phyloP scores from a whole-genome alignment of 2,113 vertebrate genomes.

The Collichthys lucidus region DNA sequence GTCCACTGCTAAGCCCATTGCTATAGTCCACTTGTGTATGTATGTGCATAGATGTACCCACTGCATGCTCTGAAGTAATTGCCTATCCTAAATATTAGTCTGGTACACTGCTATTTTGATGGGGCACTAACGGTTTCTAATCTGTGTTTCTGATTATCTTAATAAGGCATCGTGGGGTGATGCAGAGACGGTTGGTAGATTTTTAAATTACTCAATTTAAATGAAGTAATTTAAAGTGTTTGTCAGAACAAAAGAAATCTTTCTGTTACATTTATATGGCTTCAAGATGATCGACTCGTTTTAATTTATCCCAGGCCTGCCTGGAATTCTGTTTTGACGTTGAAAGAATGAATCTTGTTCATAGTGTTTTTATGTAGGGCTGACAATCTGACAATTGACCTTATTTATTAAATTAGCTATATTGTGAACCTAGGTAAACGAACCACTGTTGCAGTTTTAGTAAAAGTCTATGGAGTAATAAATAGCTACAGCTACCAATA shows the following conservation, averaged over 20 bases:
- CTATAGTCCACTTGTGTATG: conserved; percentile 21
- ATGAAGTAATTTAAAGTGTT: conserved; percentile 10
- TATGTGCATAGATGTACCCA: conserved; percentile 6
- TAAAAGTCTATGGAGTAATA: neutral
- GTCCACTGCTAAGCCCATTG: conserved; percentile 53
- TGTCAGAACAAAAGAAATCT: conserved; percentile 3
- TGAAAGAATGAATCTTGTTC: neutral
- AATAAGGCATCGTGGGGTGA: conserved; percentile 2
- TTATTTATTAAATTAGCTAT: neutral
- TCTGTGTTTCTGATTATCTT: conserved; percentile 27
- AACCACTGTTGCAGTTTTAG: neutral
- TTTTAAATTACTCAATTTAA: conserved; percentile 20
- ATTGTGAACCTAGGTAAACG: neutral
- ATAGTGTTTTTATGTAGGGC: neutral
- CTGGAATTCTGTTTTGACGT: neutral
- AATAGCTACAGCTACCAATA: neutral
- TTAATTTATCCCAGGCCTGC: neutral
- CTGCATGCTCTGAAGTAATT: conserved; percentile 23
- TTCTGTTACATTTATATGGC: conserved; percentile 17
- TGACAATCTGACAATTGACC: neutral
- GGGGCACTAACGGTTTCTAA: conserved; percentile 9
- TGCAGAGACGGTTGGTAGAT: conserved; percentile 3
- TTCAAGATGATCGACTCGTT: conserved; percentile 3
- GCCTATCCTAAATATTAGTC: conserved; percentile 7
- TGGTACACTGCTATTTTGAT: conserved; percentile 2